Evolutionary conservation across 92 coral and sea anemone species (phyloP).

Genomic region (Micromussa lordhowensis): DNA sequence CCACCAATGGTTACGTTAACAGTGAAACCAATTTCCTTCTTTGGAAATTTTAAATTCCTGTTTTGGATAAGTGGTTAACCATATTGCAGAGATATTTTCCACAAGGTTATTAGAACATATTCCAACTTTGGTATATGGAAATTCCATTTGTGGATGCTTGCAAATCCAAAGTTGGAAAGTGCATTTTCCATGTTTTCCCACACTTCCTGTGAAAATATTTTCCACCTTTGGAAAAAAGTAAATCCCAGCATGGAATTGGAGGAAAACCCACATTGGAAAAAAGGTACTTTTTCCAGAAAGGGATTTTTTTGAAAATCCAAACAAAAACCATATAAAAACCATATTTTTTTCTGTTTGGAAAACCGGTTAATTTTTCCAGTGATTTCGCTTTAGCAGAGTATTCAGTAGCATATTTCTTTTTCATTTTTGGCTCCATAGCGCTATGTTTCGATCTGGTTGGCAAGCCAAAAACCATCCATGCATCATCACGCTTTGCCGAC

Average conservation of each 20-base stretch:
- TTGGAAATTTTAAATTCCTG: constrained; percentile 16
- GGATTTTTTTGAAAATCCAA: constrained; percentile 18
- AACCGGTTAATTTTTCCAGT: constrained; percentile 33
- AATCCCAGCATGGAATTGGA: constrained; percentile 32
- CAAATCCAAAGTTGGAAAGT: constrained; percentile 38
- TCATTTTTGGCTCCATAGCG: too few relatives aligned
- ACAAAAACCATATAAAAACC: constrained; percentile 26
- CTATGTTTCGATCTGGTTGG: too few relatives aligned
- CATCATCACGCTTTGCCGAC: too few relatives aligned
- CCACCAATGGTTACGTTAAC: not conserved
- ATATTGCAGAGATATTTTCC: not conserved
- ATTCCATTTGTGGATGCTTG: constrained; percentile 13
- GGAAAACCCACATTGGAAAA: constrained; percentile 32
- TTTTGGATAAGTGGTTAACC: constrained; percentile 36
- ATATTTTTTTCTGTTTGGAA: constrained; percentile 10
- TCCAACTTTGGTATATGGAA: constrained; percentile 16
- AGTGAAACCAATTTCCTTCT: constrained; percentile 10
- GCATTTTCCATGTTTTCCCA: constrained; percentile 16
- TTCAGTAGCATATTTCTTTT: too few relatives aligned
- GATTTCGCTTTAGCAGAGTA: too few relatives aligned
- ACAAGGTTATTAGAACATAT: not conserved
- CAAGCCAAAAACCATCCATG: too few relatives aligned
- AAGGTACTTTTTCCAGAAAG: constrained; percentile 22
- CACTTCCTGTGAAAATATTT: constrained; percentile 14
- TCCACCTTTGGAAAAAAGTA: constrained; percentile 33